Conservation (phyloP, 2,888 invertebrate species). For the Drosophila villosipedis region DNA sequence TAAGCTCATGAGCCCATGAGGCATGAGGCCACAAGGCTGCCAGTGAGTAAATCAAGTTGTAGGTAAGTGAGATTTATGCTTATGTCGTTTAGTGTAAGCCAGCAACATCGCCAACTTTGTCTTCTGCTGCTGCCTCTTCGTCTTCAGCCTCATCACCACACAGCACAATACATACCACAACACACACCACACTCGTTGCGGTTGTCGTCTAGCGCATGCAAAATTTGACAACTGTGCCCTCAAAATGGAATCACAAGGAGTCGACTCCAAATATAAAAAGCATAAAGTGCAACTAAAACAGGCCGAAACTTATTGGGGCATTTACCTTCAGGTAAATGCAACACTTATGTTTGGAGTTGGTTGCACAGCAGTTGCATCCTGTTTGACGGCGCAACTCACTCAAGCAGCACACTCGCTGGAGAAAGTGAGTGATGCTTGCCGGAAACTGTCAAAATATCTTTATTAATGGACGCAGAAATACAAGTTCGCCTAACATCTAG, state of each 20-base stretch:
- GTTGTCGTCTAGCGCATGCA: slow-evolving; percentile 58
- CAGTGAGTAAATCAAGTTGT: slow-evolving; percentile 80
- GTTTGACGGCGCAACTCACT: slow-evolving; percentile 43
- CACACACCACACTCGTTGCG: slow-evolving; percentile 12
- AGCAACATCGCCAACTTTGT: slow-evolving; percentile 45
- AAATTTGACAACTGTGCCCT: slow-evolving; percentile 72
- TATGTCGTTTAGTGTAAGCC: slow-evolving; percentile 79
- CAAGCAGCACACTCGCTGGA: slow-evolving; percentile 8
- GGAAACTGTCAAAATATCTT: slow-evolving; percentile 31
- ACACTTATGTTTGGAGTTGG: slow-evolving; percentile 39
- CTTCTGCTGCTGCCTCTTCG: slow-evolving; percentile 1
- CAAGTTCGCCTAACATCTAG: not conserved
- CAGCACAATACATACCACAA: not conserved
- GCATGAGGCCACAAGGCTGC: slow-evolving; percentile 37
- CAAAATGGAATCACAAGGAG: slow-evolving; percentile 29
- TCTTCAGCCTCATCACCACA: not conserved
- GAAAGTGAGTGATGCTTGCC: slow-evolving; percentile 4
- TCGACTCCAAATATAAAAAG: slow-evolving; percentile 24
- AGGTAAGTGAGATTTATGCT: slow-evolving; percentile 82
- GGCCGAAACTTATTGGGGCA: slow-evolving; percentile 22
- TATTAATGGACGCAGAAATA: slow-evolving; percentile 19
- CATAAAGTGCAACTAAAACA: slow-evolving; percentile 45
- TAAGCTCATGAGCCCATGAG: slow-evolving; percentile 12
- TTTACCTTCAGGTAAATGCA: slow-evolving; percentile 8
- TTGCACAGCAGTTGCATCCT: slow-evolving; percentile 54